These are phyloP conservation scores for Tokudaia muenninki DNA, from an alignment of 2,797 vertebrate genomes.

Conservation along the genomic window DNA sequence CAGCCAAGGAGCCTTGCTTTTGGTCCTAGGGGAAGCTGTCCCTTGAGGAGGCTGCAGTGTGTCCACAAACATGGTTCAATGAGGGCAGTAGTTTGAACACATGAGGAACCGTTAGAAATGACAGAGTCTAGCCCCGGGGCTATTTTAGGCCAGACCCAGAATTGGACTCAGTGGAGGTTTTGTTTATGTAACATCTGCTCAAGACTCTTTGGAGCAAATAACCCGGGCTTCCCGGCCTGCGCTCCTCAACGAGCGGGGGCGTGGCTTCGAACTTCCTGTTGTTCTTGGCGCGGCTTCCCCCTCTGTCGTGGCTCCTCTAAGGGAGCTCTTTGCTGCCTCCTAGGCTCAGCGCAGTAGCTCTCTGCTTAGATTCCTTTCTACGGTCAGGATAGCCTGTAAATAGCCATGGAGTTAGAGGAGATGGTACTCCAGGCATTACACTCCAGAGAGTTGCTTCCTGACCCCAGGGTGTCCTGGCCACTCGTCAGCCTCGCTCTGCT, in stretches of 20 bases:
- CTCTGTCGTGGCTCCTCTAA: slow-evolving; percentile 22
- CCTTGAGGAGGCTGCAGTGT: background rate
- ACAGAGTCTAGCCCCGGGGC: background rate
- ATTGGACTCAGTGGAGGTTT: slow-evolving; percentile 49
- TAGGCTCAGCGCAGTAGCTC: background rate
- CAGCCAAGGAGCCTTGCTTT: background rate
- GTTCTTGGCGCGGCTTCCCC: slow-evolving; percentile 11
- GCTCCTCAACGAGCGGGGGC: slow-evolving; percentile 26
- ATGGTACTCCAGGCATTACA: background rate
- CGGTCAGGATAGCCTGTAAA: background rate
- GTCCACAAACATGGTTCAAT: background rate
- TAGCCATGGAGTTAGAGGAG: background rate
- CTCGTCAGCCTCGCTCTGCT: background rate
- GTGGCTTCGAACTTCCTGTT: slow-evolving; percentile 65
- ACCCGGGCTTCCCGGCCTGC: slow-evolving; percentile 11
- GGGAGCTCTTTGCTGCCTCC: background rate
- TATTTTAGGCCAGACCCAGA: slow-evolving; percentile 47
- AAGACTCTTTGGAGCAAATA: slow-evolving; percentile 58
- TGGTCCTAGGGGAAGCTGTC: background rate
- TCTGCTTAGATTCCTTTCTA: slow-evolving; percentile 14
- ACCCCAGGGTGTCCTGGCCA: background rate
- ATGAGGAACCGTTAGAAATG: background rate
- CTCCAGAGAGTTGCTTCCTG: background rate
- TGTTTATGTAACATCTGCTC: slow-evolving; percentile 72
- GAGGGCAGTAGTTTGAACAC: background rate